A percentile compares a stretch with the other conserved stretches of the same genome.
Evolutionary conservation across 2,797 vertebrate species (phyloP).

Genomic region (Gallinago nigripennis): DNA sequence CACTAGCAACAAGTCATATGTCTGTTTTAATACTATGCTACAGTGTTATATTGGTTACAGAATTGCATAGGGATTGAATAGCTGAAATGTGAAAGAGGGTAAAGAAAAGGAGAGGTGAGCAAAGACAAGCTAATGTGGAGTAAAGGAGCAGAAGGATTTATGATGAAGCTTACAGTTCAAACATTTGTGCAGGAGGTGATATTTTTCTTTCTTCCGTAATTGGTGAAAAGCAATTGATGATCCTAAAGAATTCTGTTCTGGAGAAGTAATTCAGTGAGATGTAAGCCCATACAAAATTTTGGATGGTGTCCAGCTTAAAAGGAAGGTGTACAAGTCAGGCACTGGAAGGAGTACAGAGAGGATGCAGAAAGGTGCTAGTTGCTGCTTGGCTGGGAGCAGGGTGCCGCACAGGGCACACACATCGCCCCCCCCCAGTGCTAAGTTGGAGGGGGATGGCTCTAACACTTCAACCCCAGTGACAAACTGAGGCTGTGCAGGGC

Average conservation of each 20-base stretch:
- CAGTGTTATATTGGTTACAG: not conserved
- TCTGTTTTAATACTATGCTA: not conserved
- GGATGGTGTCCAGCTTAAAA: not conserved
- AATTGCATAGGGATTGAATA: not conserved
- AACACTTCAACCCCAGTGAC: not conserved
- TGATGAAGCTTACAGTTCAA: not conserved
- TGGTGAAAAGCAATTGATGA: not conserved
- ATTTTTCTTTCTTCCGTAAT: not conserved
- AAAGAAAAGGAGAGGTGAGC: not conserved
- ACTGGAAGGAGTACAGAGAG: not conserved
- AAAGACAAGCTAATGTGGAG: not conserved
- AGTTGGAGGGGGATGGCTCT: not conserved
- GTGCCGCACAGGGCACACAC: fast-evolving
- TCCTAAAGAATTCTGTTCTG: not conserved
- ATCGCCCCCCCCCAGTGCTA: not conserved
- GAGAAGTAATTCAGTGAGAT: not conserved
- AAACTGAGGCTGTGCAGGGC: fast-evolving
- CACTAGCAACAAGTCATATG: not conserved
- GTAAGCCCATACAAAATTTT: not conserved
- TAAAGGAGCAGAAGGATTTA: not conserved
- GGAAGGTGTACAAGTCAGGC: not conserved
- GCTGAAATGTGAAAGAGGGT: not conserved
- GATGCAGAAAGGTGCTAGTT: not conserved
- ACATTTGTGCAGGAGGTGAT: not conserved
- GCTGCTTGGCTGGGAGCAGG: not conserved